A percentile compares a stretch with the other conserved stretches of the same genome.
Evolutionary conservation across 2,888 invertebrate genomes (phyloP).

Genomic region (Rhagium mordax): DNA sequence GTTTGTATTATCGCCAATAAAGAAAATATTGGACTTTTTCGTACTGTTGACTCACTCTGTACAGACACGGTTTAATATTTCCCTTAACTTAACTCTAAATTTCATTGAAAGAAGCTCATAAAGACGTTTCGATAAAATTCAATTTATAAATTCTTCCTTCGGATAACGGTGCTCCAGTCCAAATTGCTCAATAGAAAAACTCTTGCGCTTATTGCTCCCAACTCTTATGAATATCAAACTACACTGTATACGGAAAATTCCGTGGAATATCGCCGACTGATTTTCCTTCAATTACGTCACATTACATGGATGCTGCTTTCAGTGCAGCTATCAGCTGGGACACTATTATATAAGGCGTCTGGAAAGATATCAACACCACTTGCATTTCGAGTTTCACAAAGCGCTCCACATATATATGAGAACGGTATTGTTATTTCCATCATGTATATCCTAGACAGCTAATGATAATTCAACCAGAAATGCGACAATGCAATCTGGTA

Average conservation of each 20-base stretch:
- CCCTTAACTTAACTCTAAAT: too few species aligned
- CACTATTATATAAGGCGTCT: not conserved
- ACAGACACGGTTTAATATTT: too few species aligned
- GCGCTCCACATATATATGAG: not conserved
- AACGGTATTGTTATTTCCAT: not conserved
- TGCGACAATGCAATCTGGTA: not conserved
- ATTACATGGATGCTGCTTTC: not conserved
- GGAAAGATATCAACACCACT: slow-evolving; percentile 6
- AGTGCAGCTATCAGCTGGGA: not conserved
- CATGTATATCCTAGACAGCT: not conserved
- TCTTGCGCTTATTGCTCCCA: not conserved
- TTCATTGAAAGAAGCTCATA: not conserved
- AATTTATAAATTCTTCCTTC: not conserved
- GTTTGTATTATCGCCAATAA: too few species aligned
- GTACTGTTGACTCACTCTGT: too few species aligned
- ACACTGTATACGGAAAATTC: not conserved
- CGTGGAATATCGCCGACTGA: not conserved
- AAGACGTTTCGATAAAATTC: not conserved
- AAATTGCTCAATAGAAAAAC: not conserved
- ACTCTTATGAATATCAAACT: not conserved
- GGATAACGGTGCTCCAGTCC: too few species aligned
- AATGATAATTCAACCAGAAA: not conserved
- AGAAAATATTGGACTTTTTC: too few species aligned
- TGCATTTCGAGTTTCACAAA: slow-evolving; percentile 6
- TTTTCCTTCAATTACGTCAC: not conserved